Evolutionary conservation across 1,140 invertebrate genomes (phyloP), one percentile per base, ranked within the genome.

Genomic region (Aphelinus certus): DNA sequence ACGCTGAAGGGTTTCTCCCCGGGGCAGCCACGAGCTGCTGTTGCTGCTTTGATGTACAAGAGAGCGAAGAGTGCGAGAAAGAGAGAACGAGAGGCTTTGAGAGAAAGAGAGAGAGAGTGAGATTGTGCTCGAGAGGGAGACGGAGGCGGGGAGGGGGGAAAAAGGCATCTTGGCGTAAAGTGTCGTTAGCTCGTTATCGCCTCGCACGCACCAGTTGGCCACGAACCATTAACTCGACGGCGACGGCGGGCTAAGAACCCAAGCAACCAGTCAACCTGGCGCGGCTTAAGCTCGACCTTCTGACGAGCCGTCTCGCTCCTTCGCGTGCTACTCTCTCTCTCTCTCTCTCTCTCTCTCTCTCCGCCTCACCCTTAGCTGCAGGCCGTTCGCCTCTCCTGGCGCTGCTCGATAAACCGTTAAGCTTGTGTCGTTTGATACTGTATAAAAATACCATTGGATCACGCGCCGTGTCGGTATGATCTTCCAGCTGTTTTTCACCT

Each of bases 111-210:
- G 26, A 26, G 26, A 26, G 26, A 26, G 26, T 26, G 26, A 26
- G 26, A 26, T 26, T 26, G 26, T 26, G 26, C 26, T 26, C 26
- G 26, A 26, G 26, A 26, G 42, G 64, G 42, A 53, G 26, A 26
- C 26, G 43, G 63, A 9, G 2, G 48, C 7, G 61, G 45, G n/a
- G 61, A 64, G n/a, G 51, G 70, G n/a, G 26, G 45, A 49, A 72
- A 72, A 63, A 63, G 64, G 61, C 57, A 26, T 61, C 61, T 58
- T 72, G 61, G 70, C 70, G 51, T 56, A 64, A 72, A 72, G 70
- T 72, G 70, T 72, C 70, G 61, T 72, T 72, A 72, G 70, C 70
- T 72, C 70, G 70, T 72, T 72, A 72, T 72, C 70, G 53, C 53
- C 46, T 72, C 70, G 70, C 70, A 72, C 70, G 70, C 70, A 72